Evolutionary conservation across 2,113 vertebrate genomes (phyloP).

Genomic region (Ammodytes marinus): DNA sequence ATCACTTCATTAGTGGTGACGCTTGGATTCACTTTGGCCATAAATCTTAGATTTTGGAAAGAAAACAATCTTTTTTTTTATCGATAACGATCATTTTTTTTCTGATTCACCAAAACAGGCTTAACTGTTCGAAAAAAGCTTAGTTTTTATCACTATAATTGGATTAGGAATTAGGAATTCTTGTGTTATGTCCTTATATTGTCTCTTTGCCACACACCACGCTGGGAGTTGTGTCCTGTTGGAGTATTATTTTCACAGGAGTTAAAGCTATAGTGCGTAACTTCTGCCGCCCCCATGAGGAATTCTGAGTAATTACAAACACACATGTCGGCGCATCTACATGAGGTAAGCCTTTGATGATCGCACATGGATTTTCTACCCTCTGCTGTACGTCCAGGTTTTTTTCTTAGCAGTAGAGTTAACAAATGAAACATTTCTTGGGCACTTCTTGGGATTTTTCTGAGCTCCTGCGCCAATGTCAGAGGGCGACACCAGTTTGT

Average conservation of each 20-base stretch:
- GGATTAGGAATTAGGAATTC: not conserved
- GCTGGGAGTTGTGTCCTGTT: not conserved
- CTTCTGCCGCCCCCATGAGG: too few species aligned
- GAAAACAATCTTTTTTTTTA: not conserved
- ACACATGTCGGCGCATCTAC: too few species aligned
- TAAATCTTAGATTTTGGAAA: conserved; percentile 23
- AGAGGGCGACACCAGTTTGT: too few species aligned
- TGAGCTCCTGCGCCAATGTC: too few species aligned
- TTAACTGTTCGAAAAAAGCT: not conserved
- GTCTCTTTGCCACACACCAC: not conserved
- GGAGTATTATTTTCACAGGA: not conserved
- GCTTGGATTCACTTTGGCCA: not conserved
- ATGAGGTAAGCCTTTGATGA: too few species aligned
- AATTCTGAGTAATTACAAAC: too few species aligned
- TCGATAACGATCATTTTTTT: not conserved
- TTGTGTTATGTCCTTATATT: not conserved
- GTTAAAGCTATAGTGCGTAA: too few species aligned
- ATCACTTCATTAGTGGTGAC: not conserved
- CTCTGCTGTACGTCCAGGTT: too few species aligned
- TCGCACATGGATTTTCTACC: too few species aligned
- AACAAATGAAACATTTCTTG: too few species aligned
- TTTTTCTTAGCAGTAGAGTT: too few species aligned
- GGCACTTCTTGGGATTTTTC: too few species aligned
- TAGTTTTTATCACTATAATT: not conserved
- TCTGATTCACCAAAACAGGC: not conserved